Base-by-base conservation (phyloP, 2,797 vertebrate genomes). In the Pantherophis vulpinus region DNA sequence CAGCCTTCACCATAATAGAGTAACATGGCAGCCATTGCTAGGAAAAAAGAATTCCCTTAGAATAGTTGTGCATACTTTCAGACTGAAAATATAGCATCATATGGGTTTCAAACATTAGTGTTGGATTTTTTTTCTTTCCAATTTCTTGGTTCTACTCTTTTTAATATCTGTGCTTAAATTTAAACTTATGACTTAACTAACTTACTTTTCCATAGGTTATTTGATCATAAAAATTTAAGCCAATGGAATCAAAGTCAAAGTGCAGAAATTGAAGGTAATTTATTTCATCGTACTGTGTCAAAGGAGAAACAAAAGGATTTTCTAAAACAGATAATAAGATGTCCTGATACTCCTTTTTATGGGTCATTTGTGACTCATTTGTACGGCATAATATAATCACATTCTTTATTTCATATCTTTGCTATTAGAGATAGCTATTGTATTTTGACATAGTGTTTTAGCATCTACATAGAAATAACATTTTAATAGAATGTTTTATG, bases 161-260 rank as follows among this genome's bases (percentile, higher is more conserved):
- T 86, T 42, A 16, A 55, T 74, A 56, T 58, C 74, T 23, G 29
- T 70, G 60, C 51, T 55, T 74, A 83, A 90, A 93, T 60, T 59
- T 94, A 92, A 93, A 91, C 94, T 93, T 61, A 59, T 56, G 89
- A 89, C 29, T 2, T 58, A 70, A 83, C 90, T 91, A 61, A 14
- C 18, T 95, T 94, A 6, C 20, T 94, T 94, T 91, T 94, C 88
- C 93, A 87, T 89, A 93, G 37, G 59, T 42, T 95, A 93, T 4
- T 20, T 3, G 9, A 94, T 79, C 32, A 92, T 79, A 60, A 93
- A 94, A 90, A 37, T 88, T 91, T 93, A 94, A 94, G 90, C 25
- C 60, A 59, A 88, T 56, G 83, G 2, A 90, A 87, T 63, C 51
- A 90, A 37, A 25, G 2, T 95, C 27, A 86, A 94, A 27, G 89